Percentiles rank a stretch among this genome's conserved stretches.
Evolutionary conservation across 2,888 invertebrate genomes (phyloP).

Genomic region (Conus canariensis): DNA sequence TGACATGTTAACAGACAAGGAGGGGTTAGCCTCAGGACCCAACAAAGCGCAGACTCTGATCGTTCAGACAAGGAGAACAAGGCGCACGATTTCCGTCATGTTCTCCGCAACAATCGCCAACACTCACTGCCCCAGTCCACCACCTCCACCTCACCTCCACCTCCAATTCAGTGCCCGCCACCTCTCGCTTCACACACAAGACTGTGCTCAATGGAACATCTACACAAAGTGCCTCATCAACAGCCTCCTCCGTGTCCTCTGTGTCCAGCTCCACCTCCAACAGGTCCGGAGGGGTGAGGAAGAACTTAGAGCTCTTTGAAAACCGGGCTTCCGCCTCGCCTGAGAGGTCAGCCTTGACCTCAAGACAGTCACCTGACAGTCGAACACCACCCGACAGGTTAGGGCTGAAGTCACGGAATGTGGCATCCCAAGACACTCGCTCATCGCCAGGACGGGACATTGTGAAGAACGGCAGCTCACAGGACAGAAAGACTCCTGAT

Average conservation of each 20-base stretch:
- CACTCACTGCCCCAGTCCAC: background rate
- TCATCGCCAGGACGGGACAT: background rate
- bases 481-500: background rate
- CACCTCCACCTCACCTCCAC: slow-evolving; percentile 6
- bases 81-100: slow-evolving; percentile 36
- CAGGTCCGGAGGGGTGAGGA: background rate
- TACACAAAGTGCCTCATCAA: background rate
- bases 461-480: background rate
- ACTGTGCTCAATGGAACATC: background rate
- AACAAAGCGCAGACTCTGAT: slow-evolving; percentile 51
- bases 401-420: background rate
- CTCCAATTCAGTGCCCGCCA: background rate
- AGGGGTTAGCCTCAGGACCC: slow-evolving; percentile 29
- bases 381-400: background rate
- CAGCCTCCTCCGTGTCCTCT: background rate
- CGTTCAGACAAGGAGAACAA: slow-evolving; percentile 50
- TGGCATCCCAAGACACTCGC: background rate
- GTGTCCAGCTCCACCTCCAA: background rate
- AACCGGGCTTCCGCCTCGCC: background rate
- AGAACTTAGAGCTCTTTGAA: slow-evolving; percentile 33
- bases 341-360: background rate
- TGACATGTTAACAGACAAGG: background rate
- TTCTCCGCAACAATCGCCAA: slow-evolving; percentile 38
- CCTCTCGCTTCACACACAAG: slow-evolving; percentile 12
- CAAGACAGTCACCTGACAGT: background rate